Evolutionary conservation across 2,888 invertebrate species (phyloP).

Genomic region (Lamproptera curius): DNA sequence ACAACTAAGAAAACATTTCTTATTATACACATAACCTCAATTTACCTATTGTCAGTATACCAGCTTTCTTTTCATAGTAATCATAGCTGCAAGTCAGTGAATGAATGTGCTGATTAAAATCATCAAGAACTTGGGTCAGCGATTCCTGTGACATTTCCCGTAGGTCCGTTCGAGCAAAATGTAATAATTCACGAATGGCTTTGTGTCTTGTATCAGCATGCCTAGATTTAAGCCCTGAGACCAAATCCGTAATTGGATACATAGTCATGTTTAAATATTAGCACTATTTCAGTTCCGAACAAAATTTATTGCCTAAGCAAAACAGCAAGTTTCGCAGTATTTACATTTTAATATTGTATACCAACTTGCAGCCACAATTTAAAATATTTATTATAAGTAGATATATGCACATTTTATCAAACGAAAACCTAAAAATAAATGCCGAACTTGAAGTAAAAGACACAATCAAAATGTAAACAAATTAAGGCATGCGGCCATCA

Average conservation of each 20-base stretch:
- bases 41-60: constrained; percentile 92
- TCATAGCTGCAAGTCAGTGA: constrained; percentile 96
- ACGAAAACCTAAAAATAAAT: too few relatives aligned
- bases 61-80: constrained; percentile 95
- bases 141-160: constrained; percentile 93
- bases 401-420: too few relatives aligned
- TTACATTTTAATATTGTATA: too few relatives aligned
- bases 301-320: neutral
- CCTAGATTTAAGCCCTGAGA: constrained; percentile 91
- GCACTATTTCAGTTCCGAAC: constrained; percentile 9
- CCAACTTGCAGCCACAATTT: too few relatives aligned
- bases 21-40: constrained; percentile 8
- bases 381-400: too few relatives aligned
- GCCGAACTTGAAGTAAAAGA: too few relatives aligned
- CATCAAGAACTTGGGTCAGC: constrained; percentile 91
- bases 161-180: constrained; percentile 93
- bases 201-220: constrained; percentile 90
- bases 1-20: neutral
- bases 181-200: constrained; percentile 91
- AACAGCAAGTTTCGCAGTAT: neutral
- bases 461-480: constrained; percentile 49
- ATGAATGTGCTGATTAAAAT: constrained; percentile 96
- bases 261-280: constrained; percentile 39
- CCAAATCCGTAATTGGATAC: constrained; percentile 84
- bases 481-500: constrained; percentile 51